Evolutionary conservation across 2,797 vertebrate genomes (phyloP), one percentile per base, ranked within the genome.

Genomic region (Podarcis lilfordi): DNA sequence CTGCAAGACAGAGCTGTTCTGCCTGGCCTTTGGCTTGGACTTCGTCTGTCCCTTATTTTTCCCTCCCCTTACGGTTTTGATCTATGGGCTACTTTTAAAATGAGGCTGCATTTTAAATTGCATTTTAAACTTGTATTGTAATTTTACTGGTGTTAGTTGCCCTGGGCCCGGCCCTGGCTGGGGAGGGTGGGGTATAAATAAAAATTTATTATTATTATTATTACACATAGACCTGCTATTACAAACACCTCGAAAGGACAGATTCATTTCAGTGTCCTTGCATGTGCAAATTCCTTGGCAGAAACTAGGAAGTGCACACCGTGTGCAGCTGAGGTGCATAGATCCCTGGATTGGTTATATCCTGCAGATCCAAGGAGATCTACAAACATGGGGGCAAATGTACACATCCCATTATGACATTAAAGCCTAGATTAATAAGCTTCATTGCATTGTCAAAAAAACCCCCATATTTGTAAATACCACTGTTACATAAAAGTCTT

Each of bases 401-500:
- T 87, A 69, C 80, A 37, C 85, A 91, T 84, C 45, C 17, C 8
- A 69, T 15, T 90, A 17, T 91, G 69, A 9, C 29, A 29, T 43
- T 29, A 50, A 85, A 55, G 27, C 27, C 37, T 55, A 25, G 8
- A 4, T 68, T 75, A 35, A 45, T 29, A 32, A 2, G 7, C 5
- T 40, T 72, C 45, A 21, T 32, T 7, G 89, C 82, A 74, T 68
- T 90, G 81, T 94, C 85, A 90, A 82, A 78, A 87, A 91, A 13
- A 59, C 29, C 11, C 11, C 11, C 50, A 35, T 82, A 86, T 87
- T 8, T 90, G 72, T 55, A 79, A 91, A 80, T 55, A 69, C 29
- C 88, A 92, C 43, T 84, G 71, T 84, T 74, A 82, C 10, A 87
- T 81, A 40, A 86, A 83, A 92, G 90, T 72, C 92, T 94, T 96